Conservation (phyloP, 2,113 vertebrate genomes). For the Pollachius pollachius region DNA sequence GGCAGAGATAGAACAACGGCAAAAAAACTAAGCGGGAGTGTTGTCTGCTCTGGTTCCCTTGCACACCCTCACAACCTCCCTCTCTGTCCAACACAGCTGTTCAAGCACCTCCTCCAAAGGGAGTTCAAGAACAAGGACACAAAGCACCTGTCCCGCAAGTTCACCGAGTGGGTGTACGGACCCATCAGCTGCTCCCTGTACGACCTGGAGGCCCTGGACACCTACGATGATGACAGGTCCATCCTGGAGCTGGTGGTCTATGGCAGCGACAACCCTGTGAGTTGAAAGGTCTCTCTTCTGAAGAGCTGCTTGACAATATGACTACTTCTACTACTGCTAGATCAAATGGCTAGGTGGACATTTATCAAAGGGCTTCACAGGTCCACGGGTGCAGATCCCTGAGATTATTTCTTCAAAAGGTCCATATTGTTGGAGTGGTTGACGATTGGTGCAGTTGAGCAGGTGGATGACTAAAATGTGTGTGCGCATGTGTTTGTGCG, state of each 20-base stretch:
- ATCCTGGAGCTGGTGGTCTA: conserved; percentile 90
- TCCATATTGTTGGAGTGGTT: no score
- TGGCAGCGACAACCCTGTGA: conserved; percentile 86
- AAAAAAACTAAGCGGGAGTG: no score
- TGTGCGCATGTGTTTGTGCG: no score
- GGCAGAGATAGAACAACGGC: no score
- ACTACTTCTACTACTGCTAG: no score
- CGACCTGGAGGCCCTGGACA: conserved; percentile 88
- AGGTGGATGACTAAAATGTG: no score
- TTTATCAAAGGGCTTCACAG: no score
- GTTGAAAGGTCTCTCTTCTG: conserved; percentile 27
- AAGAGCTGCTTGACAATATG: no score
- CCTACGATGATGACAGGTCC: conserved; percentile 79
- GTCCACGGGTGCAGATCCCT: no score
- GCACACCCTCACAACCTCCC: neutral
- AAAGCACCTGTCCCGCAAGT: conserved; percentile 92
- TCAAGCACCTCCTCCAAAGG: conserved; percentile 87
- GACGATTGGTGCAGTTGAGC: no score
- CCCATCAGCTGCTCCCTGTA: conserved; percentile 91
- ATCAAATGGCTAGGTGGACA: no score
- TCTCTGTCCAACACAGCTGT: conserved; percentile 71
- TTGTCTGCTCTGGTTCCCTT: neutral
- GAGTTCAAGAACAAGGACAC: conserved; percentile 83
- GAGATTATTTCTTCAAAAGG: no score
- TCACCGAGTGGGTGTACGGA: conserved; percentile 96